Evolutionary conservation across 1,140 invertebrate species (phyloP).

Genomic region (Olivierus martensii): DNA sequence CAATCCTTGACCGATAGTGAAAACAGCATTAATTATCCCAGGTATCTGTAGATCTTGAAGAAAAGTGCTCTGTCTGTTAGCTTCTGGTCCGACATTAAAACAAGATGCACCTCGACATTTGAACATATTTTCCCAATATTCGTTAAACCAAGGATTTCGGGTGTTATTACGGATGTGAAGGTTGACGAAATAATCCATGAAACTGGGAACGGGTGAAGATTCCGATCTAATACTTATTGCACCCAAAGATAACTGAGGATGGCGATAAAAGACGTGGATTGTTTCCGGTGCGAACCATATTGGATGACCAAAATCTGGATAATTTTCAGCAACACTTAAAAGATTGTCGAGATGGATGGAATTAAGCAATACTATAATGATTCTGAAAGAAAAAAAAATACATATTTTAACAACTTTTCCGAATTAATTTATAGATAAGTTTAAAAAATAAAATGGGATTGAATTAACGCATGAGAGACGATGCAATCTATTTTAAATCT

Average conservation of each 20-base stretch:
- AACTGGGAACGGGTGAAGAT: constrained; percentile 14
- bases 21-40: constrained; percentile 31
- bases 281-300: constrained; percentile 20
- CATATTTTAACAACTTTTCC: too few relatives aligned
- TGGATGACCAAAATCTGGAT: constrained; percentile 20
- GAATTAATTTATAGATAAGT: too few relatives aligned
- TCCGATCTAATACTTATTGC: constrained; percentile 21
- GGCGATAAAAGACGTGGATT: constrained; percentile 18
- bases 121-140: constrained; percentile 25
- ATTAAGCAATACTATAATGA: constrained; percentile 20
- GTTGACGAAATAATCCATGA: constrained; percentile 22
- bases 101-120: constrained; percentile 24
- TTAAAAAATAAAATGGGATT: too few relatives aligned
- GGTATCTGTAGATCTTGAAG: constrained; percentile 26
- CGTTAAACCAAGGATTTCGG: constrained; percentile 26
- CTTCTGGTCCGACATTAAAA: constrained; percentile 2
- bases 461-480: too few relatives aligned
- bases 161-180: constrained; percentile 22
- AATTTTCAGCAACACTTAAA: constrained; percentile 17
- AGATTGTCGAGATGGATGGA: constrained; percentile 16
- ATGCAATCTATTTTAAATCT: too few relatives aligned
- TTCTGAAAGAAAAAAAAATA: constrained; percentile 6
- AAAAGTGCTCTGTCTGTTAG: neutral
- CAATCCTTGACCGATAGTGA: constrained; percentile 24
- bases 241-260: constrained; percentile 19